Conservation (phyloP, 2,113 vertebrate species). For the Empidonax alnorum region DNA sequence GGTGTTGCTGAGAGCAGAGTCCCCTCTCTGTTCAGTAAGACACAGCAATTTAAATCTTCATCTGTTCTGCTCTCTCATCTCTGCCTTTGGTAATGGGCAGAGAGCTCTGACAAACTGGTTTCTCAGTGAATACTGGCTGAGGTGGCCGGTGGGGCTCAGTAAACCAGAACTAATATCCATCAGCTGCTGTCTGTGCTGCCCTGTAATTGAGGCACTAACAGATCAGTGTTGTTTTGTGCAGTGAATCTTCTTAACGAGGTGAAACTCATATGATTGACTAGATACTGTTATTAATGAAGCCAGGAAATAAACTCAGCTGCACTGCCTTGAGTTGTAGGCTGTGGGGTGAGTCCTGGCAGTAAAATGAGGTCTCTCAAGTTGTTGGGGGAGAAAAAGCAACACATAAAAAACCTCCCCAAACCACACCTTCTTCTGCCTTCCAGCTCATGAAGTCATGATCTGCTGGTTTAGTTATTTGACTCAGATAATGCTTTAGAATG, state of each 20-base stretch:
- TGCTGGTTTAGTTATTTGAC: background rate
- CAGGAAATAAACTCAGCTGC: background rate
- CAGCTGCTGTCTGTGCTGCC: background rate
- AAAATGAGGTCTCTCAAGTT: background rate
- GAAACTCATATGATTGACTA: rapidly evolving
- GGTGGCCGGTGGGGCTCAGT: background rate
- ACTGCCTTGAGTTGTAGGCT: background rate
- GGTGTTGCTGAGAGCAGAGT: background rate
- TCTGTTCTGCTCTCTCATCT: background rate
- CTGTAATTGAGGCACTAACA: background rate
- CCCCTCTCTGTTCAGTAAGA: background rate
- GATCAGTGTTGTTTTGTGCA: background rate
- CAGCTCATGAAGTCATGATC: background rate
- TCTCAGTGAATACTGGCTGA: background rate
- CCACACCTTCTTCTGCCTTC: background rate
- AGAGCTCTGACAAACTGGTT: background rate
- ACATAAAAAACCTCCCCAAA: background rate
- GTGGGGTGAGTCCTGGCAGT: background rate
- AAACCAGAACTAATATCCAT: background rate
- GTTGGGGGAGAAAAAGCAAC: background rate
- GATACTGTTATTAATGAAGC: background rate
- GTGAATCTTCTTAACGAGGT: background rate
- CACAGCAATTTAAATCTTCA: background rate
- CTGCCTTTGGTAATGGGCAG: background rate
- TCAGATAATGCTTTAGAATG: background rate